phyloP scores from a whole-genome alignment of 2,888 invertebrate species.

The Terebella lapidaria region DNA sequence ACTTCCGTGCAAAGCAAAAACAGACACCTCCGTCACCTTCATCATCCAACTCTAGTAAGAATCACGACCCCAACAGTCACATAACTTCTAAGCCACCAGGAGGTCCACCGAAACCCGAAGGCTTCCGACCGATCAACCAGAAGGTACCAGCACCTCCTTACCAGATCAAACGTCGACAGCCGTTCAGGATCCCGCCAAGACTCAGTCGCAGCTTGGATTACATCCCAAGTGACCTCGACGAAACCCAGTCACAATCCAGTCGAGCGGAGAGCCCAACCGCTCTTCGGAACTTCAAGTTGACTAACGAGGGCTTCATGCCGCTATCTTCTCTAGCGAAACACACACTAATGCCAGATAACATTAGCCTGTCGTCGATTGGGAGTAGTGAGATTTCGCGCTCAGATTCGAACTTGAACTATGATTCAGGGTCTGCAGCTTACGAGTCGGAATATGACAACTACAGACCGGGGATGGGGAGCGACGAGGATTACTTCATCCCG shows the following conservation, averaged over 20 bases:
- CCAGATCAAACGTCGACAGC: constrained; percentile 41
- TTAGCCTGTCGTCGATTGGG: constrained; percentile 47
- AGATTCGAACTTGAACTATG: constrained; percentile 46
- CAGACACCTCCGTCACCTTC: too few relatives aligned
- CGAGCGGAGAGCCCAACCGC: neutral
- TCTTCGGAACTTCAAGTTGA: neutral
- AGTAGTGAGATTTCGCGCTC: constrained; percentile 50
- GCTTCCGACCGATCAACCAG: neutral
- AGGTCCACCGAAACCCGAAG: neutral
- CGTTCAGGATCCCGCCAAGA: constrained; percentile 36
- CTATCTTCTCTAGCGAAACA: constrained; percentile 6
- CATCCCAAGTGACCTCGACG: constrained; percentile 48
- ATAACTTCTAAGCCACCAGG: neutral
- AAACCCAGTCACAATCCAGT: constrained; percentile 22
- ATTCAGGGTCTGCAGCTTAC: constrained; percentile 61
- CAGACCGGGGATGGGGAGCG: constrained; percentile 56
- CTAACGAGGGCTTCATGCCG: constrained; percentile 3
- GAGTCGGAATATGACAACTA: constrained; percentile 70
- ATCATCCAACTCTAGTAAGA: neutral
- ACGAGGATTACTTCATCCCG: constrained; percentile 52
- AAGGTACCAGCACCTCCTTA: neutral
- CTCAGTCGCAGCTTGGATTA: constrained; percentile 48
- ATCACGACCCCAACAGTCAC: neutral
- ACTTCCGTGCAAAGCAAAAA: too few relatives aligned
- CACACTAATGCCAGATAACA: constrained; percentile 32